Evolutionary conservation across 2,888 invertebrate genomes (phyloP).

Genomic region (Heteropelma amictum): DNA sequence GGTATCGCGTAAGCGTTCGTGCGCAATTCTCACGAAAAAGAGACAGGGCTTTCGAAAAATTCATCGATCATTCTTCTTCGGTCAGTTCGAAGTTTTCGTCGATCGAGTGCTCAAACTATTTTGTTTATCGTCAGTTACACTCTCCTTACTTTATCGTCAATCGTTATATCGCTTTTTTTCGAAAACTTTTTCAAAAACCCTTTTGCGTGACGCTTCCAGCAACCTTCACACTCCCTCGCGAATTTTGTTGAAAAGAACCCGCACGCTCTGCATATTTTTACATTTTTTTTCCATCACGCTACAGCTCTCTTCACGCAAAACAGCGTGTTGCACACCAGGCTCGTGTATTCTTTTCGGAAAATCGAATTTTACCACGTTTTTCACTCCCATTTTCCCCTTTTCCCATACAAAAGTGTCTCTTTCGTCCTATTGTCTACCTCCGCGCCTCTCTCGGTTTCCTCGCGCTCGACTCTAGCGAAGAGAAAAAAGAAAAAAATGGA

Average conservation of each 20-base stretch:
- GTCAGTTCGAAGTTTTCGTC: too few relatives aligned
- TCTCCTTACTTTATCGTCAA: background rate
- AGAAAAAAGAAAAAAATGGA: too few relatives aligned
- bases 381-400: background rate
- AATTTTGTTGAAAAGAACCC: too few relatives aligned
- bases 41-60: too few relatives aligned
- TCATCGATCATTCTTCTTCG: too few relatives aligned
- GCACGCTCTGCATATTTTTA: too few relatives aligned
- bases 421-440: background rate
- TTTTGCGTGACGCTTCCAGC: background rate
- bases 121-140: background rate
- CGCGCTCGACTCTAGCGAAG: background rate
- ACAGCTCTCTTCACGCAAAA: too few relatives aligned
- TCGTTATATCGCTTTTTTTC: background rate
- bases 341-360: background rate
- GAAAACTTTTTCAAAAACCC: background rate
- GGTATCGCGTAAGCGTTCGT: too few relatives aligned
- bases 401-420: background rate
- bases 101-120: too few relatives aligned
- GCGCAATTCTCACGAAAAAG: too few relatives aligned
- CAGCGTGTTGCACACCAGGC: too few relatives aligned
- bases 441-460: background rate
- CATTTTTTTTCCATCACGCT: too few relatives aligned
- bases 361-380: background rate
- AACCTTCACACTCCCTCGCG: background rate